These are phyloP conservation scores for Micoletzkya japonica DNA, from an alignment of 2,888 invertebrate genomes.

Conservation along the genomic window DNA sequence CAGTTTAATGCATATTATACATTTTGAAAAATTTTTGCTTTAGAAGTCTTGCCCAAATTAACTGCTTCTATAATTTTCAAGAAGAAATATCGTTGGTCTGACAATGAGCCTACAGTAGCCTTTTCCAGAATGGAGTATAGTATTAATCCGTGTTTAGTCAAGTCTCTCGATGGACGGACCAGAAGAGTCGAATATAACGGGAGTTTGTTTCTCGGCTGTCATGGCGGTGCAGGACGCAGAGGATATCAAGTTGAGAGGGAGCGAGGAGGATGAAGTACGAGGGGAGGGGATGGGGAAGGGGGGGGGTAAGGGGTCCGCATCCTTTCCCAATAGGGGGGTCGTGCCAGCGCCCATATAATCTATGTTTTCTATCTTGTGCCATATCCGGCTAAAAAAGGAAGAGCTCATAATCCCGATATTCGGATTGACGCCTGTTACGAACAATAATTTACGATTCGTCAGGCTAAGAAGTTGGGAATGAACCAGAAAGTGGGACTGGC, in stretches of 20 bases:
- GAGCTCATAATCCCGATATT: not conserved
- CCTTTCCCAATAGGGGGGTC: too few relatives aligned
- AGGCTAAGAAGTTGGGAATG: conserved; percentile 44
- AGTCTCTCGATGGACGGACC: conserved; percentile 7
- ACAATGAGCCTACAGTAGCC: not conserved
- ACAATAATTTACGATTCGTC: too few relatives aligned
- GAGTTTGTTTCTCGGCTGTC: conserved; percentile 45
- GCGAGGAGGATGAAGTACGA: conserved; percentile 51
- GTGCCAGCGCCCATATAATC: too few relatives aligned
- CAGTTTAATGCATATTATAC: too few relatives aligned
- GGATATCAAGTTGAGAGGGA: conserved; percentile 38
- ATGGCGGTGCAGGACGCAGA: conserved; percentile 47
- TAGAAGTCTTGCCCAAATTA: too few relatives aligned
- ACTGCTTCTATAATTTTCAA: too few relatives aligned
- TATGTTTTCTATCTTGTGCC: too few relatives aligned
- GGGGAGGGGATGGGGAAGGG: not conserved
- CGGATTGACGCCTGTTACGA: not conserved
- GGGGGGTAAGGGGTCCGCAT: too few relatives aligned
- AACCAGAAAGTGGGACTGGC: conserved; percentile 94
- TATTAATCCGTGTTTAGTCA: not conserved
- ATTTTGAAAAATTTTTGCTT: too few relatives aligned
- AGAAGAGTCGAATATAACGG: conserved; percentile 15
- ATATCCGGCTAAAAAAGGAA: too few relatives aligned
- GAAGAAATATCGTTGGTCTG: not conserved
- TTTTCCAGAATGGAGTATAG: not conserved